Conservation (phyloP, 1,140 invertebrate genomes). For the Triops longicaudatus region DNA sequence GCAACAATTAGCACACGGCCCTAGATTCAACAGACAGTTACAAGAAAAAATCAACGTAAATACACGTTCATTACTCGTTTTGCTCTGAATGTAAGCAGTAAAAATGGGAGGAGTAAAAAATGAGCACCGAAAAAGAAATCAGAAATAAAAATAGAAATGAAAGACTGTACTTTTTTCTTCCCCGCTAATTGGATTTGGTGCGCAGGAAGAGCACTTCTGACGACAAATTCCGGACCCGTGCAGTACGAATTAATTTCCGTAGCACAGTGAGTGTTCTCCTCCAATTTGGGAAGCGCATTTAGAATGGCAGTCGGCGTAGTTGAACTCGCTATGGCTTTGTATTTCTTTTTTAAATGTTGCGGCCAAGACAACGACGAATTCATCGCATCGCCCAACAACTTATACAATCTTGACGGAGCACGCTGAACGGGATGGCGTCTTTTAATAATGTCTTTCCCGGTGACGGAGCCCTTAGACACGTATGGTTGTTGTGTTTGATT, state of each 20-base stretch:
- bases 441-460: not conserved
- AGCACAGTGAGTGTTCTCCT: not conserved
- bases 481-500: not conserved
- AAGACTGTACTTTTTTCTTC: not conserved
- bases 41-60: not conserved
- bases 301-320: not conserved
- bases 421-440: conserved; percentile 56
- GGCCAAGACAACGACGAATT: not conserved
- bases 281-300: not conserved
- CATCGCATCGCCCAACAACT: not conserved
- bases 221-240: conserved; percentile 62
- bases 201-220: conserved; percentile 53
- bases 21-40: not conserved
- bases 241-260: conserved; percentile 37
- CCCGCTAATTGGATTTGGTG: conserved; percentile 47
- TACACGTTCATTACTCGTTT: not conserved
- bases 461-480: not conserved
- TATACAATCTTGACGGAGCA: conserved; percentile 57
- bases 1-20: not conserved
- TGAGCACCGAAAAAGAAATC: not conserved
- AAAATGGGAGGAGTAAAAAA: not conserved
- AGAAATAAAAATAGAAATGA: not conserved
- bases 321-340: conserved; percentile 39
- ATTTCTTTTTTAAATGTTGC: conserved; percentile 39
- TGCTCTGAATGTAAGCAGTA: not conserved